Percentiles rank a stretch among this genome's conserved stretches.
Evolutionary conservation across 2,797 vertebrate species (phyloP).

Genomic region (Valencia hispanica): DNA sequence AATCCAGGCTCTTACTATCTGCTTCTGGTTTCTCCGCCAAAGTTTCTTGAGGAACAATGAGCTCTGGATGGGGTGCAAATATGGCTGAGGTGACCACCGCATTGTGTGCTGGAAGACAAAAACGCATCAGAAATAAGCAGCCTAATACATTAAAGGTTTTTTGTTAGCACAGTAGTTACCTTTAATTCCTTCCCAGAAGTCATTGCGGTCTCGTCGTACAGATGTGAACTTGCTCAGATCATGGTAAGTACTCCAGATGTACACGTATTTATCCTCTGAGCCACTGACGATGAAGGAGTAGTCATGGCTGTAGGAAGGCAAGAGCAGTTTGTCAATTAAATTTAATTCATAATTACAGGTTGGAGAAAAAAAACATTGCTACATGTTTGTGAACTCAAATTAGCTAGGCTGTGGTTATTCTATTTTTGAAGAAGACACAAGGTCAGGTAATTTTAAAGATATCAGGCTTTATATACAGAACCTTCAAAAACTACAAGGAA

Average conservation of each 20-base stretch:
- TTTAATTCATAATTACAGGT: too few species aligned
- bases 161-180: constrained; percentile 75
- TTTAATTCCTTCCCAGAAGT: constrained; percentile 99
- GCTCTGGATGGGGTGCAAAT: constrained; percentile 93
- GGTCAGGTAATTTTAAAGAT: neutral
- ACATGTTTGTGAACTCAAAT: too few species aligned
- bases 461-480: neutral
- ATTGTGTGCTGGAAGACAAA: constrained; percentile 87
- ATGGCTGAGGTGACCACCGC: constrained; percentile 98
- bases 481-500: neutral
- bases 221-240: constrained; percentile 98
- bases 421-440: too few species aligned
- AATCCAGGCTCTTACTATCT: constrained; percentile 84
- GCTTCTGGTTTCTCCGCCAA: constrained; percentile 88
- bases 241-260: constrained; percentile 99
- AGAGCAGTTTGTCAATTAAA: neutral
- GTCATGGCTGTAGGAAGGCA: constrained; percentile 86
- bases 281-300: constrained; percentile 98
- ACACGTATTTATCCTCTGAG: constrained; percentile 98
- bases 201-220: constrained; percentile 96
- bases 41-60: constrained; percentile 90
- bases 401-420: too few species aligned
- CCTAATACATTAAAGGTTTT: neutral
- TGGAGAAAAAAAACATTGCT: neutral
- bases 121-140: neutral